These are phyloP conservation scores for Porphyrio hochstetteri DNA, from an alignment of 2,113 vertebrate species.

Conservation along the genomic window DNA sequence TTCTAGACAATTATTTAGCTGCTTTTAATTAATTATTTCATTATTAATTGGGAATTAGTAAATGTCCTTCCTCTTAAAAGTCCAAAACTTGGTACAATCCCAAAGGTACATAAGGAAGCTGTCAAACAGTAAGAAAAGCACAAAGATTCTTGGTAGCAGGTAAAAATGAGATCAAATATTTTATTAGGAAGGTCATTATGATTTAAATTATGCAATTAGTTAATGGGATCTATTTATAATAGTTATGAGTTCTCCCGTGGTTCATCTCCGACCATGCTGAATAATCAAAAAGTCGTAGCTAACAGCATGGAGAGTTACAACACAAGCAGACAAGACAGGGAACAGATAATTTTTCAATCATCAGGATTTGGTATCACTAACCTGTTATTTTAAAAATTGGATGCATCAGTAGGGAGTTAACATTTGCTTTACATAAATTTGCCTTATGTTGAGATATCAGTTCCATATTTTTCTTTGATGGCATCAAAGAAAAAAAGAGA, in stretches of 20 bases:
- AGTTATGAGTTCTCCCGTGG: background rate
- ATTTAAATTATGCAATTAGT: background rate
- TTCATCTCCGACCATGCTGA: background rate
- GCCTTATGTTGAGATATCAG: background rate
- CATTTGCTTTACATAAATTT: background rate
- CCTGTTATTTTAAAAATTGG: background rate
- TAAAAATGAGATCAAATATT: background rate
- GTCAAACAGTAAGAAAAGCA: background rate
- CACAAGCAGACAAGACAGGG: background rate
- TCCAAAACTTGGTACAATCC: background rate
- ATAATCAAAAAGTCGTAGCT: background rate
- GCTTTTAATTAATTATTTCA: conserved; percentile 55
- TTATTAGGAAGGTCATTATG: background rate
- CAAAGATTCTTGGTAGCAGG: background rate
- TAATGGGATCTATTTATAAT: background rate
- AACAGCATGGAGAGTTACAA: background rate
- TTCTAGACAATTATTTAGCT: conserved; percentile 32
- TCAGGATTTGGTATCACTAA: background rate
- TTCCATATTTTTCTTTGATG: background rate
- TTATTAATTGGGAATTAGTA: background rate
- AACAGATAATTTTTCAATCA: background rate
- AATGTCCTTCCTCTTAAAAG: conserved; percentile 1
- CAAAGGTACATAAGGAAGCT: background rate
- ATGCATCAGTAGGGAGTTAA: background rate
- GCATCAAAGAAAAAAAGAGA: background rate